Evolutionary conservation across 2,797 vertebrate genomes (phyloP), one percentile per base, ranked within the genome.

Genomic region (Acipenser ruthenus): DNA sequence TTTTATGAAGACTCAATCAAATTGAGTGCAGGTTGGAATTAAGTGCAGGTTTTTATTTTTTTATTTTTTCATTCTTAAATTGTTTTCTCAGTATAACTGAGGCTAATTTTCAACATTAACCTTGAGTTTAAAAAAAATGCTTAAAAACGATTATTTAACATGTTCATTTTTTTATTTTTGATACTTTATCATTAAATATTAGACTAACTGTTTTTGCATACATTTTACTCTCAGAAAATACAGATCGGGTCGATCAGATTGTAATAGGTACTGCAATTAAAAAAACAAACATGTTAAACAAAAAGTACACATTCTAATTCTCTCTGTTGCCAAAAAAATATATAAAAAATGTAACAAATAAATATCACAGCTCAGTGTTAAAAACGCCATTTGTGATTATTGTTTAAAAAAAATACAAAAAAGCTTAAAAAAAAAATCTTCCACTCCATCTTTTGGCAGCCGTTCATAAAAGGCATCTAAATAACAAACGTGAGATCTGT

Each of bases 401-500:
- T 77, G 72, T 79, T 75, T 74, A 51, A 68, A 63, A 68, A 63
- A 64, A 68, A 68, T 75, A 75, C 70, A 79, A 81, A 78, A 78
- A 75, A 71, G 84, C 80, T 84, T 81, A 81, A 79, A 84, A 81
- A 79, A 84, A 63, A 64, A 82, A 92, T 89, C 88, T 91, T 92
- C 93, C 92, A 88, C 90, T 88, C 92, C 91, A 88, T 93, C 85
- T 91, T 85, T 93, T 92, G 91, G 93, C 93, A 87, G 92, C 92
- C 93, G 87, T 91, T 91, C 92, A 91, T 94, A 89, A 88, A 67
- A 82, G 86, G 89, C 93, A 93, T 95, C 92, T 93, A 94, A 37
- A 95, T 95, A 94, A 91, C 92, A 92, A 89, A 90, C 93, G 95
- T 98, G 93, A 93, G 91, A 92, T 90, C 89, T 92, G 93, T 97